A percentile compares a stretch with the other conserved stretches of the same genome.
phyloP scores from a whole-genome alignment of 2,113 vertebrate species.

The Takifugu bimaculatus region DNA sequence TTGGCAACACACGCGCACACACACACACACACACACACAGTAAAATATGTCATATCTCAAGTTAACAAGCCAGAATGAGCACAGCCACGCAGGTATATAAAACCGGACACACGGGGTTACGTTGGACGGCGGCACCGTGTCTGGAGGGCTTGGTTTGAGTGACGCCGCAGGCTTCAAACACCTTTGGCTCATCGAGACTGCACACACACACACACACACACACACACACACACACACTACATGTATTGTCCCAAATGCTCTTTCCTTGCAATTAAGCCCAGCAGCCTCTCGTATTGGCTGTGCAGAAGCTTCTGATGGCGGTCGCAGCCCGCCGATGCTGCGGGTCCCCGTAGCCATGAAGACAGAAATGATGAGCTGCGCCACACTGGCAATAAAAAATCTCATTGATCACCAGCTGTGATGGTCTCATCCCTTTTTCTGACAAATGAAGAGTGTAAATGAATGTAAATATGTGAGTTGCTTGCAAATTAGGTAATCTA shows the following conservation, averaged over 20 bases:
- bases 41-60: constrained; percentile 42
- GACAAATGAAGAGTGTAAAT: constrained; percentile 42
- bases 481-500: constrained; percentile 61
- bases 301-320: constrained; percentile 13
- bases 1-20: constrained; percentile 18
- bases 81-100: constrained; percentile 34
- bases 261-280: constrained; percentile 46
- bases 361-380: no score
- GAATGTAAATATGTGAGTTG: constrained; percentile 55
- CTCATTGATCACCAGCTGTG: constrained; percentile 18
- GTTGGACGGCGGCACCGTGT: constrained; percentile 30
- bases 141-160: constrained; percentile 51
- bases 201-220: constrained; percentile 9
- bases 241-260: constrained; percentile 1
- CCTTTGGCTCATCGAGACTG: constrained; percentile 43
- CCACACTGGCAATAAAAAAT: no score
- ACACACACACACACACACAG: not conserved
- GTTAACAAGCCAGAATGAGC: constrained; percentile 28
- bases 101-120: constrained; percentile 18
- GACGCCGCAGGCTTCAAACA: constrained; percentile 48
- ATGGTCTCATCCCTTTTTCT: constrained; percentile 45
- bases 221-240: not conserved
- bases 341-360: no score
- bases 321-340: constrained; percentile 13
- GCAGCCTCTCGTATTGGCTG: constrained; percentile 32